Base-by-base conservation (phyloP, 2,113 vertebrate species). In the Osmerus eperlanus region DNA sequence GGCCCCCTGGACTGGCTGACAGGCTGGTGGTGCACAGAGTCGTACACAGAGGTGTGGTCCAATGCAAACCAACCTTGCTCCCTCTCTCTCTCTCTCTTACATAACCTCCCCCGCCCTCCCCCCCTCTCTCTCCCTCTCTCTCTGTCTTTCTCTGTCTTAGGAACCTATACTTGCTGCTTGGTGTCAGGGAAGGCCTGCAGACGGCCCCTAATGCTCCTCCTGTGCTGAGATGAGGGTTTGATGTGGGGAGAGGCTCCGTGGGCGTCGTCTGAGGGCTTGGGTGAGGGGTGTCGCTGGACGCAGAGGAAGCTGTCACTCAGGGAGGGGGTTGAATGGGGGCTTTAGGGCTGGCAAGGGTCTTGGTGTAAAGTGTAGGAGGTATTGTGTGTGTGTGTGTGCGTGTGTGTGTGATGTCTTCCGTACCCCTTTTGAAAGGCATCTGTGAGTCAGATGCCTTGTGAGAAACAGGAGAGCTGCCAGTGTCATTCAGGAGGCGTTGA, bases 331-430 rank as follows among this genome's bases (percentile, higher is more conserved):
- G 9, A 47, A 47, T 47, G 4, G 29, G 65, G 73, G 60, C 67
- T 47, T 70, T 23, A 72, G 71, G 41, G 41, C 41, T 47, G 9
- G 9, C 41, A 12, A 7, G 41, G 41, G 78, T 59, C 62, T 76
- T 79, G 32, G 32, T 36, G 32, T 36, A 36, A 36, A 36, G 80
- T 75, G 71, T 70, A 63, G 55, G 69, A 71, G 61, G 72, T 32
- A 7, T 36, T 36, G 32, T 36, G n/a, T n/a, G n/a, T n/a, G n/a
- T n/a, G 72, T 71, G 71, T 54, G 69, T 83, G 66, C 84, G 23
- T 29, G 76, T 75, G 73, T 41, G 63, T 82, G 81, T 89, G 81
- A 89, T 86, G 81, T 83, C 41, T 47, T 47, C 9, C 41, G 7
- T 47, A 5, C 9, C 41, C 7, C 7, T 12, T 12, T 11, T 47